Evolutionary conservation across 2,888 invertebrate species (phyloP).

Genomic region (Osmoderma eremita): DNA sequence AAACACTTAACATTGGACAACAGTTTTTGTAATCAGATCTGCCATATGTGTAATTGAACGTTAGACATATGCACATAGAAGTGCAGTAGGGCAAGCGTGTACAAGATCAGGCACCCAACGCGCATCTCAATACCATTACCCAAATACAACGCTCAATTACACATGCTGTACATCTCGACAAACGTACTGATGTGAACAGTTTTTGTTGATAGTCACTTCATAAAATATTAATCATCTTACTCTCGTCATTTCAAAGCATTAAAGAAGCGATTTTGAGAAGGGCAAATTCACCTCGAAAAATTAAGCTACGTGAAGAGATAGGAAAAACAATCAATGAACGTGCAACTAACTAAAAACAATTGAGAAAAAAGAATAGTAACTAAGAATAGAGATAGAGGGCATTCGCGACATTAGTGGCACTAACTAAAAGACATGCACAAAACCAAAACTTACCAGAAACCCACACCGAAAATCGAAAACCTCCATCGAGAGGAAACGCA

Average conservation of each 20-base stretch:
- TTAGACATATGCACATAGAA: too few species aligned
- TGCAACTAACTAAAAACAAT: slow-evolving; percentile 4
- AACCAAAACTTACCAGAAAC: slow-evolving; percentile 59
- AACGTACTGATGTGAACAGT: too few species aligned
- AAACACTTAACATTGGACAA: too few species aligned
- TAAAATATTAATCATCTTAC: neutral
- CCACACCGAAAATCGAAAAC: slow-evolving; percentile 54
- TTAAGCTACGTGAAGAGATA: neutral
- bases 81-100: too few species aligned
- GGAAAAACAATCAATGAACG: slow-evolving; percentile 20
- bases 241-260: slow-evolving; percentile 1
- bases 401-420: slow-evolving; percentile 4
- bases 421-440: slow-evolving; percentile 40
- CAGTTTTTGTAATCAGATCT: too few species aligned
- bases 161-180: too few species aligned
- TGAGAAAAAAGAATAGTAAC: slow-evolving; percentile 53
- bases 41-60: too few species aligned
- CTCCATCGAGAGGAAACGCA: slow-evolving; percentile 58
- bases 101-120: too few species aligned
- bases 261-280: neutral
- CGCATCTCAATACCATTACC: too few species aligned
- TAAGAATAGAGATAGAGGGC: neutral
- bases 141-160: too few species aligned
- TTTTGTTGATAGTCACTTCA: too few species aligned
- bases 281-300: neutral